Conservation (phyloP, 1,140 invertebrate species). For the Drosophila sturtevanti region DNA sequence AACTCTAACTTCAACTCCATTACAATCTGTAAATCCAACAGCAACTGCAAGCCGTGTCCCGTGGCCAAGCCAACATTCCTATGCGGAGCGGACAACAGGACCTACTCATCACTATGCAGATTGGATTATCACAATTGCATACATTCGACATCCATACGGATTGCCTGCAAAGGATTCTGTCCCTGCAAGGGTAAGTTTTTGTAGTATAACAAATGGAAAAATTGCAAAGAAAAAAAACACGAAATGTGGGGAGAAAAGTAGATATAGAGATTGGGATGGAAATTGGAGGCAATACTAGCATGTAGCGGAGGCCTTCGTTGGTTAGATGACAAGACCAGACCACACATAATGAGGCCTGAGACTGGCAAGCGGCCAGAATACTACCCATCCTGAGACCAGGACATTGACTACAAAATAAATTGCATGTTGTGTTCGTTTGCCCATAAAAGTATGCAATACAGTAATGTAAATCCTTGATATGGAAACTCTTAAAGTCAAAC, state of each 20-base stretch:
- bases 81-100: constrained; percentile 94
- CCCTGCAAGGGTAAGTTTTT: constrained; percentile 87
- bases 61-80: constrained; percentile 91
- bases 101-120: constrained; percentile 95
- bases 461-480: constrained; percentile 11
- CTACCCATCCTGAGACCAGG: background rate
- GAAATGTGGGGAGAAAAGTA: constrained; percentile 20
- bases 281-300: background rate
- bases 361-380: constrained; percentile 55
- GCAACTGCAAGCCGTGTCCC: constrained; percentile 91
- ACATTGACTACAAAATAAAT: constrained; percentile 52
- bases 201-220: constrained; percentile 18
- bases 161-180: constrained; percentile 94
- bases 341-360: constrained; percentile 60
- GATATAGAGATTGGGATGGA: background rate
- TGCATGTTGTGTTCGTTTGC: constrained; percentile 35
- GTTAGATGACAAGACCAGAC: constrained; percentile 29
- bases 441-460: constrained; percentile 43
- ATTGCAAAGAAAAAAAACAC: background rate
- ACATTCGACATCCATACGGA: constrained; percentile 88
- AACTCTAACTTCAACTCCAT: constrained; percentile 67
- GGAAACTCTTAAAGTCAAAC: constrained; percentile 3
- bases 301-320: background rate
- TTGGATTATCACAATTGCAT: constrained; percentile 96
- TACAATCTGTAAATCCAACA: constrained; percentile 40